Evolutionary conservation across 2,113 vertebrate species (phyloP), one percentile per base, ranked within the genome.

Genomic region (Dicrurus megarhynchus): DNA sequence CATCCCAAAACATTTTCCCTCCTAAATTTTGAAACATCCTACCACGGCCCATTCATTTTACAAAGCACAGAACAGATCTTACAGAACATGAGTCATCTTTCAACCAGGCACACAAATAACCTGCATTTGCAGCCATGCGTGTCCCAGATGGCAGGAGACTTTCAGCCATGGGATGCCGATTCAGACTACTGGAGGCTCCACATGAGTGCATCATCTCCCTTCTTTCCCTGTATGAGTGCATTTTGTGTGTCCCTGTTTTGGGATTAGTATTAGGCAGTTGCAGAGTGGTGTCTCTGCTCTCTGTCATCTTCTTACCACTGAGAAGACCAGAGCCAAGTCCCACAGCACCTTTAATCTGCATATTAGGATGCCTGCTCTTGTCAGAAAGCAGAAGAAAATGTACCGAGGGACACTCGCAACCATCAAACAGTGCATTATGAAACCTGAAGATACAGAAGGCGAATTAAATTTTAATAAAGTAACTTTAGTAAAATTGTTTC

Each of bases 391-490:
- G 37, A 79, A 93, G 22, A 35, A 84, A 91, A 59, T 32, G 16
- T 6, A 68, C 32, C 60, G 41, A 59, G 60, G 41, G 57, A 79
- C 19, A 56, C 13, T 24, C 8, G 14, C 24, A 87, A 56, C 30
- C 41, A 59, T 79, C 65, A 89, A 37, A 60, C 10, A 4, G 57
- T 32, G 50, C 17, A 10, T 91, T 91, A 82, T 32, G 65, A 82
- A 82, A 94, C 69, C 56, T 71, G 87, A 93, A 93, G 49, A 86
- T 26, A 37, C 15, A 49, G 49, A 41, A 73, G 20, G 32, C 49
- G 46, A 94, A 93, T 90, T 87, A 83, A 76, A 90, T 85, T 94
- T 96, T 83, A 88, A 85, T 77, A 76, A 73, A 79, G 67, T 80
- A 87, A 90, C 70, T 76, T 82, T 13, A 81, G 60, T 47, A 86